Percentiles rank a stretch among this genome's conserved stretches.
Evolutionary conservation across 2,888 invertebrate species (phyloP).

Genomic region (Rotaria macrura): DNA sequence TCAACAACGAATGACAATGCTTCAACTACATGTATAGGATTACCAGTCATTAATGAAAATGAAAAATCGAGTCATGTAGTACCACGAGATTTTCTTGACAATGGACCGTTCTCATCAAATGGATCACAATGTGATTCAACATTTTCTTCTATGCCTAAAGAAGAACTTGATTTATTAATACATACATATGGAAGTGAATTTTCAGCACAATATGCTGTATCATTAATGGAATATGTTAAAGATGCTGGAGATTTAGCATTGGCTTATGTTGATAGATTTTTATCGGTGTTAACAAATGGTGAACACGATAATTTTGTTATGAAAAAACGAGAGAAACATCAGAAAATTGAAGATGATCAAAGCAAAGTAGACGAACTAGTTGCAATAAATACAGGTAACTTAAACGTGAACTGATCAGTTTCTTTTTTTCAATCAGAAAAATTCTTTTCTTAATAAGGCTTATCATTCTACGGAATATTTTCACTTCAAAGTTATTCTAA

Average conservation of each 20-base stretch:
- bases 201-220: constrained; percentile 73
- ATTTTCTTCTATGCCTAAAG: constrained; percentile 80
- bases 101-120: constrained; percentile 88
- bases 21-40: too few species aligned
- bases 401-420: too few species aligned
- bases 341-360: background rate
- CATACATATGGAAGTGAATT: constrained; percentile 84
- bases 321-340: too few species aligned
- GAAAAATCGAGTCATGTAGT: background rate
- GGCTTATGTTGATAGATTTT: constrained; percentile 26
- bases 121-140: constrained; percentile 92
- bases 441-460: too few species aligned
- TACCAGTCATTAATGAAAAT: background rate
- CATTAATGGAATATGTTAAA: constrained; percentile 45
- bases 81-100: constrained; percentile 63
- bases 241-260: constrained; percentile 25
- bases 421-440: too few species aligned
- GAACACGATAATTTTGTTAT: background rate
- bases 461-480: too few species aligned
- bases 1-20: background rate
- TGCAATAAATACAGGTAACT: background rate
- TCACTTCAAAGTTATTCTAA: too few species aligned
- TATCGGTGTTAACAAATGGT: constrained; percentile 23
- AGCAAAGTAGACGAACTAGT: background rate
- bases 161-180: constrained; percentile 78